Conservation (phyloP, 2,888 invertebrate genomes). For the Synergus laeviventris region DNA sequence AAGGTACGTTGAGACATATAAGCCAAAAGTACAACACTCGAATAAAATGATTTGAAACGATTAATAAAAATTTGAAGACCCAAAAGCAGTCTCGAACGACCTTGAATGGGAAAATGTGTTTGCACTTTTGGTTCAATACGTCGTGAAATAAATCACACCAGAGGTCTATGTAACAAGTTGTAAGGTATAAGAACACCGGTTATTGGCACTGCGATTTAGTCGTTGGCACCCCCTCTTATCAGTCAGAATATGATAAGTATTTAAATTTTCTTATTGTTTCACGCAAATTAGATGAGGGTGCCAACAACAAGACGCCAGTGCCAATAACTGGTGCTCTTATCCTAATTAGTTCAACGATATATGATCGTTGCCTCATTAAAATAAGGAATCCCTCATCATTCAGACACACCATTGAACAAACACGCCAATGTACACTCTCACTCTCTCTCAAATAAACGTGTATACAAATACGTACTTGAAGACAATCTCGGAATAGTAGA, state of each 20-base stretch:
- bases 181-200: no score
- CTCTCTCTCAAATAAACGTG: slow-evolving; percentile 18
- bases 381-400: slow-evolving; percentile 1
- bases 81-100: slow-evolving; percentile 1
- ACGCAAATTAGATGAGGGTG: no score
- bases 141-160: slow-evolving; percentile 21
- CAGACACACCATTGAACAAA: slow-evolving; percentile 24
- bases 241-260: no score
- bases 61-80: not conserved
- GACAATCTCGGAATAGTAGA: slow-evolving; percentile 14
- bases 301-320: no score
- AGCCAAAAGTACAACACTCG: slow-evolving; percentile 34
- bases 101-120: slow-evolving; percentile 27
- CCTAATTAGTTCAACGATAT: not conserved
- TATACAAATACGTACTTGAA: slow-evolving; percentile 28
- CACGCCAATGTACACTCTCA: slow-evolving; percentile 26
- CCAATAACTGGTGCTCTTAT: no score
- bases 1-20: slow-evolving; percentile 13
- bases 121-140: slow-evolving; percentile 32
- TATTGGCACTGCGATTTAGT: no score
- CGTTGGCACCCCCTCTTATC: no score
- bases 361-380: slow-evolving; percentile 11
- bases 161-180: slow-evolving; percentile 3
- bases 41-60: no score
- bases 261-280: no score